These are phyloP conservation scores for Peromyscus aztecus DNA, from an alignment of 2,797 vertebrate genomes.

Conservation along the genomic window DNA sequence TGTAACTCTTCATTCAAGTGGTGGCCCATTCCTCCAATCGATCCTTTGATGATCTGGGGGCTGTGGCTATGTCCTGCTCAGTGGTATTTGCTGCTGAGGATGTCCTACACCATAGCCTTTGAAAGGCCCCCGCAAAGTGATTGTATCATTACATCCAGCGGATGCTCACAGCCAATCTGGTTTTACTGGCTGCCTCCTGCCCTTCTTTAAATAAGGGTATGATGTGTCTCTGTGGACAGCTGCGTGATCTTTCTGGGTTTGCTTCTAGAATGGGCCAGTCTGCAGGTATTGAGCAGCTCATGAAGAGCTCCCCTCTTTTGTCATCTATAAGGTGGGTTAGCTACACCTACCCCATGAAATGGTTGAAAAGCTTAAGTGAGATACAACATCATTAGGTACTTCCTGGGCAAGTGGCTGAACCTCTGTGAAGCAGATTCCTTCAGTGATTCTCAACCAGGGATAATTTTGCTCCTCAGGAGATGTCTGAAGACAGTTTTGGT, in stretches of 20 bases:
- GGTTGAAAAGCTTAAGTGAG: background rate
- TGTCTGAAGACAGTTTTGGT: background rate
- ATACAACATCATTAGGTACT: background rate
- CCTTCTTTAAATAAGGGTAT: background rate
- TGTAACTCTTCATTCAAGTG: background rate
- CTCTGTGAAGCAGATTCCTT: background rate
- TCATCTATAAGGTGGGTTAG: background rate
- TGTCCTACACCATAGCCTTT: background rate
- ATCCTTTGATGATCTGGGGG: background rate
- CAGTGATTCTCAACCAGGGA: background rate
- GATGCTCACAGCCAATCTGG: background rate
- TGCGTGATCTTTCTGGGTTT: background rate
- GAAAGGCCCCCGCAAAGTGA: rapidly evolving
- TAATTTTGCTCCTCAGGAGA: background rate
- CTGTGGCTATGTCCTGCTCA: background rate
- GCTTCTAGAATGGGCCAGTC: background rate
- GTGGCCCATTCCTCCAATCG: background rate
- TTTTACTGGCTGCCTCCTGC: background rate
- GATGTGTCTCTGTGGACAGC: background rate
- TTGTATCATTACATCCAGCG: background rate
- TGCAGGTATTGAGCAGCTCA: background rate
- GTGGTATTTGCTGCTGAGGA: background rate
- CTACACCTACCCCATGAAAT: background rate
- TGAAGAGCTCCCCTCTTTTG: background rate
- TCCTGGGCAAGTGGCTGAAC: no score